Percentiles rank a stretch among this genome's conserved stretches.
These are phyloP conservation scores for Brachyopa scutellaris DNA, from an alignment of 2,888 invertebrate genomes.

Conservation along the genomic window DNA sequence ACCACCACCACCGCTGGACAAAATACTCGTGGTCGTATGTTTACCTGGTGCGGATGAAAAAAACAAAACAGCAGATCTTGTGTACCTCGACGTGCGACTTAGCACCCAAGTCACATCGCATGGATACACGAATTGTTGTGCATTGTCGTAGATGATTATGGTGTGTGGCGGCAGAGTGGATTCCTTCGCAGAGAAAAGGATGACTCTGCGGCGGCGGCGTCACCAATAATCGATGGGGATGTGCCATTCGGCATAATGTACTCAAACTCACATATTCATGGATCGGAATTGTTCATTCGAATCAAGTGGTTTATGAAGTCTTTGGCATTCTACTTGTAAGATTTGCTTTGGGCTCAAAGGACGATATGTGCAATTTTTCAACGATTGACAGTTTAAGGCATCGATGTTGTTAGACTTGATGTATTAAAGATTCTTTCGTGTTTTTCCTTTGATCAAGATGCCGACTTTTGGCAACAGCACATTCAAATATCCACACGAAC, in stretches of 20 bases:
- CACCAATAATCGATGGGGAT: conserved; percentile 45
- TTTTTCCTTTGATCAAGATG: too few species aligned
- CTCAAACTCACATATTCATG: conserved; percentile 22
- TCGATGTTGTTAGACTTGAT: too few species aligned
- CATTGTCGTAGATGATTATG: conserved; percentile 29
- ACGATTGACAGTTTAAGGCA: too few species aligned
- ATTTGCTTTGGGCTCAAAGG: too few species aligned
- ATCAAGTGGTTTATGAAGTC: neutral
- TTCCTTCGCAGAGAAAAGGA: neutral
- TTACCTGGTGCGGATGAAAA: conserved; percentile 14
- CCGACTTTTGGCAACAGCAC: too few species aligned
- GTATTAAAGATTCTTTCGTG: too few species aligned
- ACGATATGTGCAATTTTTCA: too few species aligned
- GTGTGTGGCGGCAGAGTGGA: conserved; percentile 9
- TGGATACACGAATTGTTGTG: conserved; percentile 7
- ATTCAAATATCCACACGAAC: too few species aligned
- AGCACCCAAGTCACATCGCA: conserved; percentile 63
- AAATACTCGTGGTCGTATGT: neutral
- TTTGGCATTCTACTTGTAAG: too few species aligned
- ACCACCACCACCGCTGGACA: too few species aligned
- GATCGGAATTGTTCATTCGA: conserved; percentile 7
- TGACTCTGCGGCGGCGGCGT: conserved; percentile 10
- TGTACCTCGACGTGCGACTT: conserved; percentile 26
- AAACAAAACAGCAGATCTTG: conserved; percentile 25
- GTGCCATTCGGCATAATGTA: conserved; percentile 43